A percentile compares a stretch with the other conserved stretches of the same genome.
These are phyloP conservation scores for Gorsachius magnificus DNA, from an alignment of 2,797 vertebrate genomes.

Conservation along the genomic window DNA sequence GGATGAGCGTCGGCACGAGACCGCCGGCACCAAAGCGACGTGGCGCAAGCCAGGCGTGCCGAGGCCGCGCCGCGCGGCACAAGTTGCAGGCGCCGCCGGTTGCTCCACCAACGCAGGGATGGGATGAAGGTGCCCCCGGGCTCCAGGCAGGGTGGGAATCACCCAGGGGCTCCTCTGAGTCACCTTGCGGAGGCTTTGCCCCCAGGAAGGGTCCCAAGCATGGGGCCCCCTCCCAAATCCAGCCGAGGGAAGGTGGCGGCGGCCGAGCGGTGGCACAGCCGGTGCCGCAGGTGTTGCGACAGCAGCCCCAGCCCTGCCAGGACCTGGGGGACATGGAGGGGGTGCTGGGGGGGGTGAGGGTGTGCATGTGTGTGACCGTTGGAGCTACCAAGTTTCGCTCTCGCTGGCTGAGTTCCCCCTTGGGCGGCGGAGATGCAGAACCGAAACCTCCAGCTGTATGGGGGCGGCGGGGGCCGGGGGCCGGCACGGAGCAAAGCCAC, in stretches of 20 bases:
- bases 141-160: too few species aligned
- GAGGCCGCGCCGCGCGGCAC: not conserved
- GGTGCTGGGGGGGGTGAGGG: not conserved
- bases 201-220: not conserved
- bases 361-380: conserved; percentile 14
- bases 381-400: conserved; percentile 59
- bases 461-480: not conserved
- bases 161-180: not conserved
- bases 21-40: rapidly evolving
- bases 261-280: not conserved
- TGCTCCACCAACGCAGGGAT: not conserved
- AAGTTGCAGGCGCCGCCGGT: rapidly evolving
- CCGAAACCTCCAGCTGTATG: conserved; percentile 80
- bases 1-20: not conserved
- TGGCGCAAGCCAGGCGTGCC: not conserved
- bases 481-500: not conserved
- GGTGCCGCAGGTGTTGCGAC: not conserved
- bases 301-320: not conserved
- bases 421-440: conserved; percentile 73
- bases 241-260: not conserved
- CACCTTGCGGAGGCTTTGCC: not conserved
- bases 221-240: not conserved
- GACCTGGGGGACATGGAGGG: not conserved
- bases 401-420: conserved; percentile 77
- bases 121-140: not conserved